phyloP scores from a whole-genome alignment of 2,888 invertebrate genomes.

The Phoenoteleia sp. region DNA sequence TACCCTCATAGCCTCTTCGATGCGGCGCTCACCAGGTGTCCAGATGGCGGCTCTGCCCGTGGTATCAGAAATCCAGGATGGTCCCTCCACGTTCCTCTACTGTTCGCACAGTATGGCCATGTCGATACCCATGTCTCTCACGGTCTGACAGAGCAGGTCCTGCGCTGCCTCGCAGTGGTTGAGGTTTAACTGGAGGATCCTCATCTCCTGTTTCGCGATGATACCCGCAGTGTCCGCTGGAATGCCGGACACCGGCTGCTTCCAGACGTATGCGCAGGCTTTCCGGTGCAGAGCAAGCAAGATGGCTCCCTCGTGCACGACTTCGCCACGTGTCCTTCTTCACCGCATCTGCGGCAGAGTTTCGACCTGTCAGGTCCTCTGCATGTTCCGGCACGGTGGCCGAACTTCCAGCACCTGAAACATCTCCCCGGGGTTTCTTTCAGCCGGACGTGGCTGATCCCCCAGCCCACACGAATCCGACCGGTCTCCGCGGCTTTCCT shows the following conservation, averaged over 20 bases:
- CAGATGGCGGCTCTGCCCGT: slow-evolving; percentile 9
- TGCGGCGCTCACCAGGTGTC: neutral
- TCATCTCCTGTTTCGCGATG: neutral
- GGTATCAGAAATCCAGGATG: slow-evolving; percentile 9
- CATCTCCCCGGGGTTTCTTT: slow-evolving; percentile 18
- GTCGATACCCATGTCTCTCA: slow-evolving; percentile 16
- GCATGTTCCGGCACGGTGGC: neutral
- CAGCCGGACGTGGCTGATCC: slow-evolving; percentile 40
- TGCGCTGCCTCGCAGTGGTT: slow-evolving; percentile 30
- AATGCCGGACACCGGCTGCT: neutral
- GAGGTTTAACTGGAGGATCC: slow-evolving; percentile 9
- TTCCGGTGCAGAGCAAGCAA: neutral
- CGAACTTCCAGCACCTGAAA: neutral
- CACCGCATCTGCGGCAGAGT: neutral
- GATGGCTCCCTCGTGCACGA: neutral
- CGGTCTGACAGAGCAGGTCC: neutral
- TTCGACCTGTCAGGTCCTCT: neutral
- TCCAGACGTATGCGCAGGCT: neutral
- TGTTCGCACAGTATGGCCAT: slow-evolving; percentile 65
- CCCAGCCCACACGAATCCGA: slow-evolving; percentile 52
- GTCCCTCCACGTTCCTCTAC: slow-evolving; percentile 14
- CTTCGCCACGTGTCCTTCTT: neutral
- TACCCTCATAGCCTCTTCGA: neutral
- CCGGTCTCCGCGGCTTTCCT: no score
- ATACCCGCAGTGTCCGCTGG: neutral